Base-by-base conservation (phyloP, 2,113 vertebrate species). In the Aptenodytes patagonicus region DNA sequence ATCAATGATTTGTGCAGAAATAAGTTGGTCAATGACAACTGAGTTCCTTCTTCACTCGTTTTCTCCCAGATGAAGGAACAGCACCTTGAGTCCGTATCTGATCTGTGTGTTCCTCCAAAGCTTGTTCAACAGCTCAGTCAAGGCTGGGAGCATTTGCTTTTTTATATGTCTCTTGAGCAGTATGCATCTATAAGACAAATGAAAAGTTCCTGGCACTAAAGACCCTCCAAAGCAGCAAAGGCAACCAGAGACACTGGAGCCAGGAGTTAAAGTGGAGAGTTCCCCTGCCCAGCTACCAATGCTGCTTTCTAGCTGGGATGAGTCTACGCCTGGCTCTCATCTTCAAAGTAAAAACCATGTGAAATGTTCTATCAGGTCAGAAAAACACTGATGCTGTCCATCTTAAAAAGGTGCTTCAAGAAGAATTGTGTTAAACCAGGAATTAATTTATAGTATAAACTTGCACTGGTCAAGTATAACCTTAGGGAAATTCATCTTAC, bases 111-210 rank as follows among this genome's bases (percentile, higher is more conserved):
- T 92, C 44, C n/a, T 51, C 44, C 22, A 76, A 76, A 38, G 14
- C 9, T 77, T 65, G 31, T n/a, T 66, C 0, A 0, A 66, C 42
- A 57, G 17, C 17, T 88, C 36, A 52, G 25, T 51, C 60, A 40
- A 84, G 31, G 21, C 29, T 64, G 13, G 15, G 10, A 65, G 7
- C 7, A 15, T n/a, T 42, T 0, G 0, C 1, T 34, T 46, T 61
- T 73, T 46, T 47, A 29, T 12, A 4, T 40, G 24, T 40, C 36
- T 49, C 21, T 62, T 58, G 25, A 46, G 34, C 29, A 49, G 2
- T 9, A 4, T 7, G 4, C 7, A 13, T 21, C 16, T 38, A 2
- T 40, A 17, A 49, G 36, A 20, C 5, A 70, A 57, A 81, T 32
- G 3, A 57, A 52, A 73, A n/a, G 4, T 38, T 82, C 16, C 8